These are phyloP conservation scores for Neosilurus mollespiculum DNA, from an alignment of 2,797 vertebrate genomes.

Conservation along the genomic window DNA sequence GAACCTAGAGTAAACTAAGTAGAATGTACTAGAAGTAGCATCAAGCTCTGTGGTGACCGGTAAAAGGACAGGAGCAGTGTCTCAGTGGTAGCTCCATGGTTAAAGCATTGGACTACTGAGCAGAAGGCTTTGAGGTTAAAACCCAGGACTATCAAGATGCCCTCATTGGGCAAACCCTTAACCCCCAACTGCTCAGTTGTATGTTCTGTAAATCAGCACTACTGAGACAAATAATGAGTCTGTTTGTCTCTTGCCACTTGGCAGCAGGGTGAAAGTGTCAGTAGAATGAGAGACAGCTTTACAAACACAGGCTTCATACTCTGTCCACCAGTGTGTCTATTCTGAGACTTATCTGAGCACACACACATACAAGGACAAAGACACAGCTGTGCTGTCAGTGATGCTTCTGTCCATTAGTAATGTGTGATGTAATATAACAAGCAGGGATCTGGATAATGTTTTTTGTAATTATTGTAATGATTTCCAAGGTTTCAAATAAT, in stretches of 20 bases:
- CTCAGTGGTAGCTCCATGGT: neutral
- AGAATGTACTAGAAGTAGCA: neutral
- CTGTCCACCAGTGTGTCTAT: conserved; percentile 46
- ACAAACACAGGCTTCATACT: conserved; percentile 66
- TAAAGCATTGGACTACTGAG: neutral
- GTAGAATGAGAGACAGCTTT: conserved; percentile 67
- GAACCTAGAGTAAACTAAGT: neutral
- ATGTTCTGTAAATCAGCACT: neutral
- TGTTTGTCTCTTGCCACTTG: conserved; percentile 52
- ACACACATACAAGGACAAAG: conserved; percentile 43
- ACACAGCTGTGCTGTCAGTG: conserved; percentile 58
- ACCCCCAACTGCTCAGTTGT: neutral
- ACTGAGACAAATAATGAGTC: conserved; percentile 29
- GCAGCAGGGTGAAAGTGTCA: conserved; percentile 68
- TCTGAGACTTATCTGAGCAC: conserved; percentile 39
- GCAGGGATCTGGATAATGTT: neutral
- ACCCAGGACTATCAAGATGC: neutral
- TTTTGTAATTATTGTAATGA: too few relatives aligned
- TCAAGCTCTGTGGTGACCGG: too few relatives aligned
- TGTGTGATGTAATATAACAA: conserved; percentile 27
- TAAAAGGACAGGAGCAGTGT: neutral
- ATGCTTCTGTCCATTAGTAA: conserved; percentile 49
- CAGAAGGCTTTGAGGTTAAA: neutral
- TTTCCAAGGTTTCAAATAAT: neutral
- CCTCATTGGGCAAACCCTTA: neutral